A percentile compares a stretch with the other conserved stretches of the same genome.
These are phyloP conservation scores for Platichthys stellatus DNA, from an alignment of 2,113 vertebrate species.

Conservation along the genomic window DNA sequence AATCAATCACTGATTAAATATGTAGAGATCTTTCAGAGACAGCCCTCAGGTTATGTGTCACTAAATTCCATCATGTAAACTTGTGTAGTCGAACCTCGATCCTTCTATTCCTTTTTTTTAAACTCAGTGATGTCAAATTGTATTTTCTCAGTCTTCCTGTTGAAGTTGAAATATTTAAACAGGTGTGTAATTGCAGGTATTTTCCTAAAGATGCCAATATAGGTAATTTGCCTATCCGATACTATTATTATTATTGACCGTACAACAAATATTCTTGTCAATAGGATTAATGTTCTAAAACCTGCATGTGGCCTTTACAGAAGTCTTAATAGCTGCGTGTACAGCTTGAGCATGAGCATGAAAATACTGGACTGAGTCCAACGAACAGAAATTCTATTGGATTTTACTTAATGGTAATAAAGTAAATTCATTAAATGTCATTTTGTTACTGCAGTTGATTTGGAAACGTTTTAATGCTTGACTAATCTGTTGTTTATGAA, in stretches of 20 bases:
- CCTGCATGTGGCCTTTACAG: slow-evolving; percentile 78
- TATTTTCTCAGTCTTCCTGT: slow-evolving; percentile 59
- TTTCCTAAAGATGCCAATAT: slow-evolving; percentile 60
- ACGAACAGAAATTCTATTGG: slow-evolving; percentile 49
- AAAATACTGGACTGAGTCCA: slow-evolving; percentile 53
- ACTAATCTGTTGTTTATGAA: slow-evolving; percentile 56
- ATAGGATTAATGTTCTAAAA: slow-evolving; percentile 57
- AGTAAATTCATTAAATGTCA: slow-evolving; percentile 44
- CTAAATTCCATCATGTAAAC: slow-evolving; percentile 20
- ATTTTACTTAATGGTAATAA: slow-evolving; percentile 52
- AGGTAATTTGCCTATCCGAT: slow-evolving; percentile 39
- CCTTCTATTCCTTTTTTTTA: slow-evolving; percentile 46
- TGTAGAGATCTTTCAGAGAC: slow-evolving; percentile 9
- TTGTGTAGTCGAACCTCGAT: slow-evolving; percentile 33
- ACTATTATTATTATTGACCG: slow-evolving; percentile 39
- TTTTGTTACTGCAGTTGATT: slow-evolving; percentile 50
- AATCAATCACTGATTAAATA: background rate
- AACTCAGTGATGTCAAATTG: slow-evolving; percentile 63
- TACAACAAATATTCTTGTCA: slow-evolving; percentile 43
- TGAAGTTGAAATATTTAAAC: slow-evolving; percentile 42
- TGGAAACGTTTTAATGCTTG: slow-evolving; percentile 40
- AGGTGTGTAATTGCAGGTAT: slow-evolving; percentile 65
- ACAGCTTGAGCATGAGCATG: slow-evolving; percentile 77
- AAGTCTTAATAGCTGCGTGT: slow-evolving; percentile 67
- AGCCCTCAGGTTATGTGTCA: slow-evolving; percentile 27